Base-by-base conservation (phyloP, 2,797 vertebrate species). In the Garrulus glandarius region DNA sequence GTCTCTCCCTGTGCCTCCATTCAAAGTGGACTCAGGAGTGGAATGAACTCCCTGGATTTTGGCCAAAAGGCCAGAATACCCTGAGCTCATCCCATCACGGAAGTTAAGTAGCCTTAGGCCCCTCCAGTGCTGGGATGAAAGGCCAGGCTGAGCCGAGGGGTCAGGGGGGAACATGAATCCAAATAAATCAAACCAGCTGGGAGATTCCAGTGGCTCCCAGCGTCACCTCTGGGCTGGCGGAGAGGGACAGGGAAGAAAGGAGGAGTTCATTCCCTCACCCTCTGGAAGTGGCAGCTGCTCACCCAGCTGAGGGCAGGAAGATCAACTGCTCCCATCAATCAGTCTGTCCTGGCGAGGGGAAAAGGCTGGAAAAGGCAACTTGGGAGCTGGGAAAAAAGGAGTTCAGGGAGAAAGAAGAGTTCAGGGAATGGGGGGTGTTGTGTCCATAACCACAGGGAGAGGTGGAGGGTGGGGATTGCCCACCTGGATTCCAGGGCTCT, bases 181-280 rank as follows among this genome's bases (percentile, higher is more conserved):
- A 65, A 92, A 95, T 94, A 95, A 95, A 95, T 92, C 92, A 87
- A 82, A 91, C 19, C 92, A 92, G 70, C 93, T 53, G 94, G 92
- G 94, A 79, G 78, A 82, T 59, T 79, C 70, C 89, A 65, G 85
- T 9, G 72, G 91, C 91, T 92, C 72, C 76, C 87, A 52, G 80
- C 2, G 0, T 15, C 74, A 36, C 37, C 70, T 68, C 39, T 4
- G 60, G 83, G 80, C 77, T 20, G 74, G 67, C 0, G 10, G 46
- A 57, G 61, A 8, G 13, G 84, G 61, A 22, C 61, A 2, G 65
- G 53, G 81, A 37, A n/a, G 39, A 47, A 84, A 84, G 59, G 63
- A 69, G 39, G 67, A 52, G 80, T 75, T 91, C 39, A 57, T 53
- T n/a, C 1, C 10, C 46, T 52, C 1, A 0, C 2, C 71, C 47